Evolutionary conservation across 2,113 vertebrate species (phyloP).

Genomic region (Saccopteryx bilineata): DNA sequence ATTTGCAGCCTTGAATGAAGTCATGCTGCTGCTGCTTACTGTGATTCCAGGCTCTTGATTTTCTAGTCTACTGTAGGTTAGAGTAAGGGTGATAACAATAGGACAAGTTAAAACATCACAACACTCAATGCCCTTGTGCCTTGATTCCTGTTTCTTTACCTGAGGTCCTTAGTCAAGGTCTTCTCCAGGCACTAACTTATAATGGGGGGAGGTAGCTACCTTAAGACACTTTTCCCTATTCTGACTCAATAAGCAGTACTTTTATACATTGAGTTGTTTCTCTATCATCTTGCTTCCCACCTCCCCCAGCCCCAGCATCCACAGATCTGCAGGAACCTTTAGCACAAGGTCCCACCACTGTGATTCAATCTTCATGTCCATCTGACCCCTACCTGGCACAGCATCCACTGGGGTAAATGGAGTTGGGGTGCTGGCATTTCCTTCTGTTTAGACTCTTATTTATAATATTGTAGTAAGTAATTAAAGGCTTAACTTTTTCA

Average conservation of each 20-base stretch:
- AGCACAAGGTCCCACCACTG: background rate
- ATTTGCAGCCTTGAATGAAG: background rate
- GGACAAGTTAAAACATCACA: background rate
- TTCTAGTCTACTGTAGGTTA: background rate
- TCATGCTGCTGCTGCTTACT: background rate
- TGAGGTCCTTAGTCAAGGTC: background rate
- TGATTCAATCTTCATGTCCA: background rate
- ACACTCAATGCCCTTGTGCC: background rate
- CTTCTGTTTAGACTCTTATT: background rate
- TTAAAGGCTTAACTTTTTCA: background rate
- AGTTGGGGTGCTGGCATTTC: background rate
- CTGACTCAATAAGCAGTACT: background rate
- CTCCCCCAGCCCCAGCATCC: background rate
- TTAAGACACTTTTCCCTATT: background rate
- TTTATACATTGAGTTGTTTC: background rate
- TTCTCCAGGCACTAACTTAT: background rate
- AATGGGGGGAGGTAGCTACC: accelerated
- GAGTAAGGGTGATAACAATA: background rate
- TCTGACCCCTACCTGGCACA: background rate
- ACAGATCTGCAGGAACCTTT: background rate
- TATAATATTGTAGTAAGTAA: background rate
- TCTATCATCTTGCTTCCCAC: background rate
- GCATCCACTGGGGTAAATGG: background rate
- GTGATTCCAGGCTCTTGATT: background rate
- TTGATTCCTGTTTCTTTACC: background rate